Evolutionary conservation across 2,113 vertebrate genomes (phyloP).

Genomic region (Pelodiscus sinensis): DNA sequence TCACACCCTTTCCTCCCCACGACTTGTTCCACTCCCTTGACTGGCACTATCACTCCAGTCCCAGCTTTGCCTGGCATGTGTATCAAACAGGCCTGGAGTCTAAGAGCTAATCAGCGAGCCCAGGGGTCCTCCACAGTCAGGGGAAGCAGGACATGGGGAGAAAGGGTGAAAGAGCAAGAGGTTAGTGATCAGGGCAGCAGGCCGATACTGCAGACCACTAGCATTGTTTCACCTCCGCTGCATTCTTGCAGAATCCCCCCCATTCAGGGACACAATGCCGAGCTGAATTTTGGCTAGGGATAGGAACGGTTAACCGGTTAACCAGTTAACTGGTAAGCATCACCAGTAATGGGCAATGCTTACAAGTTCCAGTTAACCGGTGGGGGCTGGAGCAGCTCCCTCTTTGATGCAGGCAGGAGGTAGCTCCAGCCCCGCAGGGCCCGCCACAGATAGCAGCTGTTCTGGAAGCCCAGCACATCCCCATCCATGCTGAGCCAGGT

Average conservation of each 20-base stretch:
- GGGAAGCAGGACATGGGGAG: background rate
- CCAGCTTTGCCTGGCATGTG: background rate
- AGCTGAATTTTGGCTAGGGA: background rate
- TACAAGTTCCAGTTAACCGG: too few relatives aligned
- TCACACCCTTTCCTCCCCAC: accelerated
- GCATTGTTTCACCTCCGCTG: background rate
- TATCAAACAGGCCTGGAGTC: background rate
- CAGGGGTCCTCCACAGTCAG: background rate
- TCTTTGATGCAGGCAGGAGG: too few relatives aligned
- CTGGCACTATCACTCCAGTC: background rate
- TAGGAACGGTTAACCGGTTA: too few relatives aligned
- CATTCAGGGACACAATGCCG: background rate
- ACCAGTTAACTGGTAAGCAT: too few relatives aligned
- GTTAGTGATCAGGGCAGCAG: background rate
- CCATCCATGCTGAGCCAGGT: too few relatives aligned
- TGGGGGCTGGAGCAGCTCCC: too few relatives aligned
- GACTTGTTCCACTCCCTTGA: background rate
- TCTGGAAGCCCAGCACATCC: too few relatives aligned
- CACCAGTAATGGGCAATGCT: too few relatives aligned
- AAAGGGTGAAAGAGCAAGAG: background rate
- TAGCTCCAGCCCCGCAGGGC: too few relatives aligned
- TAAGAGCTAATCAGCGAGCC: background rate
- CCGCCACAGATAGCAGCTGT: too few relatives aligned
- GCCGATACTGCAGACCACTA: accelerated
- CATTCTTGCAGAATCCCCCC: background rate